phyloP scores from a whole-genome alignment of 1,140 invertebrate species.

The Gryllus bimaculatus region DNA sequence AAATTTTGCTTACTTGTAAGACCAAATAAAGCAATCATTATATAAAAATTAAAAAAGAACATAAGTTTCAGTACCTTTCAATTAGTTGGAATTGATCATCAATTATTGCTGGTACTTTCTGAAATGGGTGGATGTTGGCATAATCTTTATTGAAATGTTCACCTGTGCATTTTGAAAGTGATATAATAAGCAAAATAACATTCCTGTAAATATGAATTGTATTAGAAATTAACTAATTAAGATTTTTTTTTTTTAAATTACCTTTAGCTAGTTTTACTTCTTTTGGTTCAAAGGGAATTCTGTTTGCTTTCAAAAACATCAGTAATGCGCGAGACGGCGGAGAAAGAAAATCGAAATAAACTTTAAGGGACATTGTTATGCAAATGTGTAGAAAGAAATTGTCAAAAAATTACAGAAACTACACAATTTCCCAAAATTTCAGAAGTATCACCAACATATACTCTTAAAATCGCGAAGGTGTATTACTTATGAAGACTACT shows the following conservation, averaged over 20 bases:
- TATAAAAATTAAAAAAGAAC: too few species aligned
- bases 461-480: too few species aligned
- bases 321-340: slow-evolving; percentile 59
- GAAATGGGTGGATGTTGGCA: slow-evolving; percentile 60
- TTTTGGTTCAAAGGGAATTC: slow-evolving; percentile 48
- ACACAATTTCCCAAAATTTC: too few species aligned
- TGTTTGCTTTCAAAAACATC: slow-evolving; percentile 51
- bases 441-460: too few species aligned
- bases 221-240: background rate
- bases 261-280: slow-evolving; percentile 45
- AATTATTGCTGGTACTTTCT: slow-evolving; percentile 68
- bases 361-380: slow-evolving; percentile 41
- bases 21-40: too few species aligned
- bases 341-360: slow-evolving; percentile 59
- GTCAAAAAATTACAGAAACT: too few species aligned
- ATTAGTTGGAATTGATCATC: slow-evolving; percentile 65
- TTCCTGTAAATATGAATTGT: background rate
- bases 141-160: slow-evolving; percentile 56
- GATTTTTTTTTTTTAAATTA: slow-evolving; percentile 22
- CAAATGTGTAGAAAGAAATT: too few species aligned
- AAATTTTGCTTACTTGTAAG: background rate
- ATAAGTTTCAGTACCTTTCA: slow-evolving; percentile 53
- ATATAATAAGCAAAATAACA: background rate
- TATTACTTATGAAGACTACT: too few species aligned
- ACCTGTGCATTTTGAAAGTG: slow-evolving; percentile 35